A percentile compares a stretch with the other conserved stretches of the same genome.
phyloP scores from a whole-genome alignment of 2,113 vertebrate genomes.

The Cichladusa arquata region DNA sequence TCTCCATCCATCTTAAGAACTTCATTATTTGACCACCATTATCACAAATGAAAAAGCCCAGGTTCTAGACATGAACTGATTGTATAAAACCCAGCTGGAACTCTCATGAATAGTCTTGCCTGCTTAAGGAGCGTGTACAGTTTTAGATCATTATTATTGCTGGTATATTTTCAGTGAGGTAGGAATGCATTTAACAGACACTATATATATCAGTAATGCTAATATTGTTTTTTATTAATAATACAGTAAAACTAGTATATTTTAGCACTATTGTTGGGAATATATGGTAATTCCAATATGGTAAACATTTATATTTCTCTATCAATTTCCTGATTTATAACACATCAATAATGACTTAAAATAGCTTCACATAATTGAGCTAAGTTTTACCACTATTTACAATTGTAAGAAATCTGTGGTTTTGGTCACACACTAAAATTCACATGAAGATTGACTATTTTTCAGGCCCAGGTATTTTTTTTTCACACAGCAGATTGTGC shows the following conservation, averaged over 20 bases:
- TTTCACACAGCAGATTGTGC: not conserved
- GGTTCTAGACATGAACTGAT: not conserved
- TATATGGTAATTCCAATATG: not conserved
- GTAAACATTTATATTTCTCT: not conserved
- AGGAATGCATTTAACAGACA: not conserved
- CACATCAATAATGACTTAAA: not conserved
- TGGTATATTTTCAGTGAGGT: not conserved
- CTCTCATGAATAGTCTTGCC: not conserved
- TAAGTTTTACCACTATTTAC: not conserved
- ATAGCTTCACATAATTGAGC: not conserved
- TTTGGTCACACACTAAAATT: not conserved
- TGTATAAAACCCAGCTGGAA: not conserved
- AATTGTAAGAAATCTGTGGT: not conserved
- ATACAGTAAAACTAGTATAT: not conserved
- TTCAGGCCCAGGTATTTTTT: not conserved
- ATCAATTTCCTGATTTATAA: not conserved
- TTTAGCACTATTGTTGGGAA: not conserved
- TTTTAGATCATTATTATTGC: not conserved
- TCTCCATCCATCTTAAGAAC: not conserved
- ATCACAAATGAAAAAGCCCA: not conserved
- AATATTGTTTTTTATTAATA: not conserved
- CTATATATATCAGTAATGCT: not conserved
- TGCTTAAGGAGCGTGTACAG: not conserved
- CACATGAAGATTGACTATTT: not conserved
- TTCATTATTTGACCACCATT: not conserved